Conservation (phyloP, 2,797 vertebrate genomes). For the Dallia pectoralis region DNA sequence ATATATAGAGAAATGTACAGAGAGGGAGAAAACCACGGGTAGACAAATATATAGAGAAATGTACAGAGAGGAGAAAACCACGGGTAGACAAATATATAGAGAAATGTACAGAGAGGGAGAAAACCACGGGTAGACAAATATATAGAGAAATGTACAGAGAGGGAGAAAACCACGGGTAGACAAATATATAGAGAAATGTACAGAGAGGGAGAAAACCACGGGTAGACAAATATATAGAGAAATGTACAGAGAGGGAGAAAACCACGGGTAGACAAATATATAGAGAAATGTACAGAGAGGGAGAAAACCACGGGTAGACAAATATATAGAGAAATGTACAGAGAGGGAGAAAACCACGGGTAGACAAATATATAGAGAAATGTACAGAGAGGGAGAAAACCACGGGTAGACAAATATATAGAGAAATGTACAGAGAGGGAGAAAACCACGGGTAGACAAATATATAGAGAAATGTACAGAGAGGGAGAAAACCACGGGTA, state of each 20-base stretch:
- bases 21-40: neutral
- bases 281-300: neutral
- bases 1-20: neutral
- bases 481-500: neutral
- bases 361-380: neutral
- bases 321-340: constrained; percentile 3
- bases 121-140: neutral
- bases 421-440: neutral
- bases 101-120: neutral
- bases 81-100: neutral
- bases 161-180: neutral
- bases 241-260: neutral
- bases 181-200: neutral
- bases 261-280: neutral
- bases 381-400: neutral
- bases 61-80: neutral
- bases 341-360: neutral
- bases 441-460: no score
- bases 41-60: neutral
- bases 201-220: neutral
- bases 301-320: neutral
- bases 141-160: neutral
- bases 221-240: neutral
- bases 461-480: constrained; percentile 13
- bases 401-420: neutral